Percentiles rank a stretch among this genome's conserved stretches.
Conservation (phyloP, 2,888 invertebrate genomes). For the Bhutanitis thaidina region DNA sequence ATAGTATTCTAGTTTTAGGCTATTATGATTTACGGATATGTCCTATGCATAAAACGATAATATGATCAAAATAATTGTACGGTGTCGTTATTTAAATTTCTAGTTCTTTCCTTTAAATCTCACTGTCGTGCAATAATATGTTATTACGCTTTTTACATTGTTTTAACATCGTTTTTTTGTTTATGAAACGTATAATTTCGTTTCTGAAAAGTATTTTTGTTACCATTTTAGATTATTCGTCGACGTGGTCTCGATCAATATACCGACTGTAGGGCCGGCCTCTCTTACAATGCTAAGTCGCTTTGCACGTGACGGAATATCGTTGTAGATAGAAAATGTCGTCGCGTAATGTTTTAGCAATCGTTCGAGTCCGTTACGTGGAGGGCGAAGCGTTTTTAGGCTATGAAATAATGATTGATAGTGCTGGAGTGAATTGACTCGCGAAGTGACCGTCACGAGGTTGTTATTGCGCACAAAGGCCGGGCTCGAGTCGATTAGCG, state of each 20-base stretch:
- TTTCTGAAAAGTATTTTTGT: constrained; percentile 41
- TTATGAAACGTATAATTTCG: constrained; percentile 32
- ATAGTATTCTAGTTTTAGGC: constrained; percentile 80
- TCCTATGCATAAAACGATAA: constrained; percentile 53
- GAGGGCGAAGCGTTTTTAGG: constrained; percentile 3
- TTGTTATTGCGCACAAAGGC: constrained; percentile 20
- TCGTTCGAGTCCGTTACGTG: constrained; percentile 10
- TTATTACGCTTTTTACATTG: constrained; percentile 71
- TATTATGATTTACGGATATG: constrained; percentile 72
- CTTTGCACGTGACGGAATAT: constrained; percentile 24
- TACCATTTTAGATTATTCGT: constrained; percentile 48
- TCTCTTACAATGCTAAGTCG: constrained; percentile 5
- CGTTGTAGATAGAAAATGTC: constrained; percentile 11
- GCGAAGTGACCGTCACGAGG: constrained; percentile 2
- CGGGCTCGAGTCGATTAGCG: constrained; percentile 32
- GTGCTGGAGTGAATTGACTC: constrained; percentile 1
- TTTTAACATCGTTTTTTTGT: constrained; percentile 55
- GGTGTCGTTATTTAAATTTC: constrained; percentile 37
- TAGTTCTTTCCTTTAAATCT: constrained; percentile 60
- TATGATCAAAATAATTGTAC: constrained; percentile 32
- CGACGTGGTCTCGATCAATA: constrained; percentile 51
- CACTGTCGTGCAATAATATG: constrained; percentile 74
- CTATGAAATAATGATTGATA: constrained; percentile 1
- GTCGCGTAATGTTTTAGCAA: constrained; percentile 12
- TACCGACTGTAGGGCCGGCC: constrained; percentile 41